Base-by-base conservation (phyloP, 2,888 invertebrate genomes). In the Amblyteles armatorius region DNA sequence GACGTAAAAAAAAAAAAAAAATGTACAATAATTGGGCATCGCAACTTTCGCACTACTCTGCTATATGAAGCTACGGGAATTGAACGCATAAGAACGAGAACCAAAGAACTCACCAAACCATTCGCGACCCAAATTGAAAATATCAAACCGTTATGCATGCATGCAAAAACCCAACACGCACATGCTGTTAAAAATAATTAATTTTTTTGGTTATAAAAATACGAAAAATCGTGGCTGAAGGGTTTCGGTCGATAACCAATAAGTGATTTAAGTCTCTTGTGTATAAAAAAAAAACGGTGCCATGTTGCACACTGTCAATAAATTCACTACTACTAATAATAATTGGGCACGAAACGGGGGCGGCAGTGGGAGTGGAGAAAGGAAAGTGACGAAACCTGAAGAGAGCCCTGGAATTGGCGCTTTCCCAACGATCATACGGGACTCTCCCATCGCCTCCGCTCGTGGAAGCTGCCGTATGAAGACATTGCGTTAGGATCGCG, bases 361-460 rank as follows among this genome's bases (percentile, higher is more conserved):
- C 55, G 67, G 26, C 50, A 50, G 48, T 13, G 33, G 16, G 29
- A 3, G 71, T 22, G 5, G 69, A 67, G 2, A 19, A 83, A 57
- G 63, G 77, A 67, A 84, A 78, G 74, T 44, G 26, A 78, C 67
- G 50, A 74, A 81, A 81, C 36, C 22, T 3, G 29, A 29, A 29
- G 50, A 5, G 26, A 7, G n/a, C 3, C 19, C 63, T 16, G 13
- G 29, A 48, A 63, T 67, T 71, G 69, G 67, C 67, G 87, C 83
- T 88, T 89, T 89, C 86, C 84, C 87, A 87, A 87, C 84, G 87
- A 84, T 84, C 78, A 84, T 74, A 60, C 79, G 67, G 68, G 72
- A 69, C 84, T 87, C 40, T 40, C 40, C 87, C 82, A 60, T 86
- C 86, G 86, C 84, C 87, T 60, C 40, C 71, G 2, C 29, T 33